These are phyloP conservation scores for Helicoverpa armigera DNA, from an alignment of 1,140 invertebrate genomes.

Conservation along the genomic window DNA sequence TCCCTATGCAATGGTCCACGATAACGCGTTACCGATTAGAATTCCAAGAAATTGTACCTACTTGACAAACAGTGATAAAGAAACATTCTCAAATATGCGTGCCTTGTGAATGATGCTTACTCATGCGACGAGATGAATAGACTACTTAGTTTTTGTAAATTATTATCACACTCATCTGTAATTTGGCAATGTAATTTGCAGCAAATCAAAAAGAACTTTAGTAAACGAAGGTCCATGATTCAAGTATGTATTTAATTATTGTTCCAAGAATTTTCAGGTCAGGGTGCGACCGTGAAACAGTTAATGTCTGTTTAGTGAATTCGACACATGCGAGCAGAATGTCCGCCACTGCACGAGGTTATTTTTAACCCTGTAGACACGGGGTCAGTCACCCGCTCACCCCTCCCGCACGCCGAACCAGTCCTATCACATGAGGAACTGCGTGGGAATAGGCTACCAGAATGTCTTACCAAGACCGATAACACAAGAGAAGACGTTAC, in stretches of 20 bases:
- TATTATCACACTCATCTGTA: neutral
- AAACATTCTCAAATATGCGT: constrained; percentile 34
- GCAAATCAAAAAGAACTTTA: neutral
- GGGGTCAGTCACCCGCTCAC: constrained; percentile 83
- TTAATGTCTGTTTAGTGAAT: constrained; percentile 85
- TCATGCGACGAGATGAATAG: constrained; percentile 22
- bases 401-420: constrained; percentile 76
- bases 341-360: constrained; percentile 79
- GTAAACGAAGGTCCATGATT: neutral
- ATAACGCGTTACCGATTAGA: constrained; percentile 63
- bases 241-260: constrained; percentile 48
- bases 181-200: neutral
- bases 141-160: neutral
- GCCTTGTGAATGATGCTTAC: constrained; percentile 12
- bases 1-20: neutral
- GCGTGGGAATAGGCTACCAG: constrained; percentile 80
- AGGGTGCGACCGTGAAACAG: constrained; percentile 84
- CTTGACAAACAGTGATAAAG: constrained; percentile 43
- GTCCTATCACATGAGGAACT: constrained; percentile 82
- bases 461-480: constrained; percentile 64
- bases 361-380: constrained; percentile 84
- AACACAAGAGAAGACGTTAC: constrained; percentile 56
- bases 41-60: constrained; percentile 64
- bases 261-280: constrained; percentile 80
- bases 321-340: constrained; percentile 85